phyloP scores from a whole-genome alignment of 2,113 vertebrate species.

The Lanius collurio region DNA sequence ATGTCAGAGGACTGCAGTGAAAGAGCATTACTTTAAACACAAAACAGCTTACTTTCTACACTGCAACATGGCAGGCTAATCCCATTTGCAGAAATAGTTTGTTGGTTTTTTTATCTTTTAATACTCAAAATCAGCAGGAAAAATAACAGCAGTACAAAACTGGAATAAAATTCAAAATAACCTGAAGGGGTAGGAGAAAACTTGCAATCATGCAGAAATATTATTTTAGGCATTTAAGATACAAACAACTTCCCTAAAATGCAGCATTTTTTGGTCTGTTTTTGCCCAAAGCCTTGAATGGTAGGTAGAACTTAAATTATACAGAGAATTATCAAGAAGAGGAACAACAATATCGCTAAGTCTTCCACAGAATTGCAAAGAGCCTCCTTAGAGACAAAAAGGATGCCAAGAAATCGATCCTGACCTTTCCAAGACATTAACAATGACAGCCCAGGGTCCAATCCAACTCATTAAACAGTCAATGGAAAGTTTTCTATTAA shows the following conservation, averaged over 20 bases:
- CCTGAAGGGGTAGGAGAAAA: neutral
- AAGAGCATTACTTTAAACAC: neutral
- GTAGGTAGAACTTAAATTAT: neutral
- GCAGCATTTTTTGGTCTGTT: neutral
- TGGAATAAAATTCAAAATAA: neutral
- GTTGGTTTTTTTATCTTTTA: neutral
- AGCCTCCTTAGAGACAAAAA: conserved; percentile 8
- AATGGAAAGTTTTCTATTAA: conserved; percentile 26
- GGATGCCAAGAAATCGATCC: conserved; percentile 27
- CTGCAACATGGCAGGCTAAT: neutral
- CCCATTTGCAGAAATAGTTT: neutral
- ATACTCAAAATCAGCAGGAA: neutral
- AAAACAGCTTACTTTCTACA: neutral
- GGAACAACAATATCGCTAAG: rapidly evolving
- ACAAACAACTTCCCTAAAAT: neutral
- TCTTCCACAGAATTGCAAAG: neutral
- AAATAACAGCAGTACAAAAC: neutral
- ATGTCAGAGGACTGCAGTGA: neutral
- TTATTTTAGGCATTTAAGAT: neutral
- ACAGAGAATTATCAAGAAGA: neutral
- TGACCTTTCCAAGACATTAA: conserved; percentile 21
- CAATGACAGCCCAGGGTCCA: neutral
- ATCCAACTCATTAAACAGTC: conserved; percentile 23
- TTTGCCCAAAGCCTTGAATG: neutral
- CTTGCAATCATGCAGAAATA: neutral